Percentiles rank a stretch among this genome's conserved stretches.
phyloP scores from a whole-genome alignment of 2,113 vertebrate species.

The Percopsis transmontana region DNA sequence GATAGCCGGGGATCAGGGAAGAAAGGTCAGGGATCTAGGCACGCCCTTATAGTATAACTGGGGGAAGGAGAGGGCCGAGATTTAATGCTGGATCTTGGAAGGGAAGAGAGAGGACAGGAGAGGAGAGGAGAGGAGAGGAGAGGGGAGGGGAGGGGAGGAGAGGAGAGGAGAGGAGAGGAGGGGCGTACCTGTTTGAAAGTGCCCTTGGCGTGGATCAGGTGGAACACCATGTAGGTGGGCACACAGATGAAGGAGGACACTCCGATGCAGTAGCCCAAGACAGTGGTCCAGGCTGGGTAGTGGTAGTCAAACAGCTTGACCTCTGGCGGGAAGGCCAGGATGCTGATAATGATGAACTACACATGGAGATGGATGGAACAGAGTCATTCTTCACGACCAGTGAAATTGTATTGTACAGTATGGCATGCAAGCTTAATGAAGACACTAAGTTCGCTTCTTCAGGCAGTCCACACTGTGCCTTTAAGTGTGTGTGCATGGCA shows the following conservation, averaged over 20 bases:
- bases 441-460: too few species aligned
- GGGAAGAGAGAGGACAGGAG: not conserved
- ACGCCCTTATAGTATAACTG: not conserved
- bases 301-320: constrained; percentile 88
- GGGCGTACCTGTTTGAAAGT: constrained; percentile 90
- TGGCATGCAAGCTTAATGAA: too few species aligned
- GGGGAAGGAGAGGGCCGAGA: not conserved
- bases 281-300: constrained; percentile 90
- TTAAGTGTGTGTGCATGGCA: constrained; percentile 4
- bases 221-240: constrained; percentile 89
- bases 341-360: constrained; percentile 95
- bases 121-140: not conserved
- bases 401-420: too few species aligned
- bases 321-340: constrained; percentile 87
- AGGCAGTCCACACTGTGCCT: not conserved
- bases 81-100: not conserved
- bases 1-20: not conserved
- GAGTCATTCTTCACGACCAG: too few species aligned
- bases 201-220: constrained; percentile 86
- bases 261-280: constrained; percentile 93
- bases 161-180: not conserved
- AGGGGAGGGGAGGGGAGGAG: not conserved
- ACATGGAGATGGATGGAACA: constrained; percentile 28
- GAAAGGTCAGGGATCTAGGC: not conserved
- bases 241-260: constrained; percentile 94